Conservation (phyloP, 2,888 invertebrate species). For the Drosophila maculinotata region DNA sequence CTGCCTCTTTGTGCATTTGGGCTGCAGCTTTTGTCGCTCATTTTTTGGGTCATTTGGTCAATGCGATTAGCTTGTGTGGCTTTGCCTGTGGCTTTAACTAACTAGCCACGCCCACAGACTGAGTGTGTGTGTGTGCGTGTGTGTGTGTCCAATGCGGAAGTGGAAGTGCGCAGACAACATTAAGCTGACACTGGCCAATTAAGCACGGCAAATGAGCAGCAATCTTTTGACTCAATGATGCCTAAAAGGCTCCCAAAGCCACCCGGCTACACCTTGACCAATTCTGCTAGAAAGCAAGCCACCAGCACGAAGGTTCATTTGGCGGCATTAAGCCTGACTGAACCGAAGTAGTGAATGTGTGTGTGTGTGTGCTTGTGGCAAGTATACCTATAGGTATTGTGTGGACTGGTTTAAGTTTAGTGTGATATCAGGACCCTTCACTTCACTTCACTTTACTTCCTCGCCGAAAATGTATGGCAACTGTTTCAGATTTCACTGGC, state of each 20-base stretch:
- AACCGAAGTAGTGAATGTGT: slow-evolving; percentile 24
- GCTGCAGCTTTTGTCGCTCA: slow-evolving; percentile 66
- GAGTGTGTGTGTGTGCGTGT: slow-evolving; percentile 12
- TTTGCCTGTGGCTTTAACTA: slow-evolving; percentile 33
- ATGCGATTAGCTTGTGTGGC: slow-evolving; percentile 65
- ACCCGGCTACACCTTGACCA: slow-evolving; percentile 39
- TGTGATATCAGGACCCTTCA: slow-evolving; percentile 39
- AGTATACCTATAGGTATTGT: neutral
- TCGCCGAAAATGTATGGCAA: slow-evolving; percentile 19
- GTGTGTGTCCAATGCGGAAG: slow-evolving; percentile 31
- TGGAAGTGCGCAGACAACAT: slow-evolving; percentile 65
- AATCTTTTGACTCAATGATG: slow-evolving; percentile 77
- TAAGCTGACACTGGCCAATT: slow-evolving; percentile 78
- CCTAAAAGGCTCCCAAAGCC: slow-evolving; percentile 49
- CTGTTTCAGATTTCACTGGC: slow-evolving; percentile 52
- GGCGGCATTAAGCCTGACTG: slow-evolving; percentile 56
- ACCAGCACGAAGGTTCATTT: slow-evolving; percentile 45
- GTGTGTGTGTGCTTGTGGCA: neutral
- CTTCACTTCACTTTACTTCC: slow-evolving; percentile 34
- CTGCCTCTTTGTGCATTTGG: slow-evolving; percentile 15
- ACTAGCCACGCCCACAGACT: slow-evolving; percentile 35
- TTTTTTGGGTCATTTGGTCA: slow-evolving; percentile 72
- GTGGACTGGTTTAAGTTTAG: slow-evolving; percentile 10
- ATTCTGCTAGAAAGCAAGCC: neutral
- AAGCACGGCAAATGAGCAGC: slow-evolving; percentile 75